Evolutionary conservation across 2,888 invertebrate genomes (phyloP), one percentile per base, ranked within the genome.

Genomic region (Acronicta alni): DNA sequence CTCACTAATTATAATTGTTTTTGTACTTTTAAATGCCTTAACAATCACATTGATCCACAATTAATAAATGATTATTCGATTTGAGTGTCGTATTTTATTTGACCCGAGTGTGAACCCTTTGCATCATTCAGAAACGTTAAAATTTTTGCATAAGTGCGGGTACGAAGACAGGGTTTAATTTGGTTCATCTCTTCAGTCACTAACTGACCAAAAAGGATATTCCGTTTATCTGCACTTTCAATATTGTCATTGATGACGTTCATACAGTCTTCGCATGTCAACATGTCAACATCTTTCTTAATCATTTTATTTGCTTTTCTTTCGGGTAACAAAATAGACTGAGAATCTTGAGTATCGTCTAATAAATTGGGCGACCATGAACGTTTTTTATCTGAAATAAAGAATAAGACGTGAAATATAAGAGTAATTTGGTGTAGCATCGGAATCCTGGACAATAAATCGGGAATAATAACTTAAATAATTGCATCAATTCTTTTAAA

Each of bases 311-410:
- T 45, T 17, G 17, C 16, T 37, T 54, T 30, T 10, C 26, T 54
- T 54, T n/a, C 17, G 30, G 45, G 54, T 46, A 38, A 39, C 54
- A 54, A 45, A 54, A 46, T 46, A 37, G 54, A 45, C 45, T 45
- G 52, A 43, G 38, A 54, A 54, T 45, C 53, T 54, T 54, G 45
- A 54, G n/a, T 26, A 38, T 54, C 23, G 16, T 54, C 53, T 45
- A 44, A 44, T 54, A 54, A 14, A 54, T 26, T 38, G 45, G 53
- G 38, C 10, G 53, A 54, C 44, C 53, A 54, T 54, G 53, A 38
- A 45, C 53, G 53, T 54, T 54, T 54, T 52, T 44, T 54, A 35
- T 54, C 53, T 54, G 53, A 38, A 54, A 52, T 43, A 52, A 43
- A 43, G 23, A 43, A 52, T 15, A 52, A 43, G 43, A 52, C 43